A percentile compares a stretch with the other conserved stretches of the same genome.
Evolutionary conservation across 1,140 invertebrate species (phyloP).

Genomic region (Drosophila leontia): DNA sequence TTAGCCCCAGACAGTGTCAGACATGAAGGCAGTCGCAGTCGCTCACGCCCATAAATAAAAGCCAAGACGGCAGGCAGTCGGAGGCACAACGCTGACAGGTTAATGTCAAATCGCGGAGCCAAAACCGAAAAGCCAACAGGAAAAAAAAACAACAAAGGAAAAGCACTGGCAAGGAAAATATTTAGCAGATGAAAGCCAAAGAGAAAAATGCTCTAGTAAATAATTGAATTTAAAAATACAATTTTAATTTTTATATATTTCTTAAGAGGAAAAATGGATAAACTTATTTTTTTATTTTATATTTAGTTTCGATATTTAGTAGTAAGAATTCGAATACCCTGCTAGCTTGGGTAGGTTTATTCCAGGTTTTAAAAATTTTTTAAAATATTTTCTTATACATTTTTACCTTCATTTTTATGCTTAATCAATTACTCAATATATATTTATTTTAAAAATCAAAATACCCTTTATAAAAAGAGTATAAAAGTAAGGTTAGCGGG

Average conservation of each 20-base stretch:
- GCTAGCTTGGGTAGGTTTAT: too few relatives aligned
- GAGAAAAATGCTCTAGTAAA: not conserved
- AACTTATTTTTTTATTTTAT: too few relatives aligned
- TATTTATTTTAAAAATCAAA: not conserved
- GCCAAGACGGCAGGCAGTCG: constrained; percentile 56
- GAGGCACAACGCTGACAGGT: constrained; percentile 65
- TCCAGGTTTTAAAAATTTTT: too few relatives aligned
- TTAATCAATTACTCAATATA: not conserved
- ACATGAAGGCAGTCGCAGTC: constrained; percentile 28
- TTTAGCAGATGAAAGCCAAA: not conserved
- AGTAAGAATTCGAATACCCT: too few relatives aligned
- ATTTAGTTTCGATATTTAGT: too few relatives aligned
- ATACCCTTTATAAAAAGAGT: not conserved
- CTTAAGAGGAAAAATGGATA: too few relatives aligned
- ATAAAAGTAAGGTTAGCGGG: constrained; percentile 17
- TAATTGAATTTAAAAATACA: too few relatives aligned
- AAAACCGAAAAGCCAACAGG: constrained; percentile 66
- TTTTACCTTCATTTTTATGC: not conserved
- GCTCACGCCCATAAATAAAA: constrained; percentile 63
- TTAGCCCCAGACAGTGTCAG: constrained; percentile 31
- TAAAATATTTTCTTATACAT: too few relatives aligned
- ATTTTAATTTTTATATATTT: too few relatives aligned
- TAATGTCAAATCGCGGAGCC: constrained; percentile 75
- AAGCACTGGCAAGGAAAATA: constrained; percentile 13
- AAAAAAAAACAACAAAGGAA: constrained; percentile 25